A percentile compares a stretch with the other conserved stretches of the same genome.
Evolutionary conservation across 2,888 invertebrate genomes (phyloP).

Genomic region (Yponomeuta evonymella): DNA sequence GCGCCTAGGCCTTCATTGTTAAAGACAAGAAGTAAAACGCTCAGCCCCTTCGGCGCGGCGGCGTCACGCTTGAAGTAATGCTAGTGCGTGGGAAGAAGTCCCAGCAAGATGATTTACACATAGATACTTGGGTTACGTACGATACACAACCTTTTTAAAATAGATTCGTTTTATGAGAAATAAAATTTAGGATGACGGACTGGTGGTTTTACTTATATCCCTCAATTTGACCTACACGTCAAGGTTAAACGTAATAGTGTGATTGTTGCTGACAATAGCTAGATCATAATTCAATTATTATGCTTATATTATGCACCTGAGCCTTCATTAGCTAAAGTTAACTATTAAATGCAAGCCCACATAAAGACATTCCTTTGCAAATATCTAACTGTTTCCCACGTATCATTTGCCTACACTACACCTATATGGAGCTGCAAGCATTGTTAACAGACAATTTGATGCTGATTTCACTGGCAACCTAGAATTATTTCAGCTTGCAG

Average conservation of each 20-base stretch:
- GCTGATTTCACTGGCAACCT: slow-evolving; percentile 60
- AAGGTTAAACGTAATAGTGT: background rate
- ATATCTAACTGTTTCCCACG: slow-evolving; percentile 47
- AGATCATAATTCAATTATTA: slow-evolving; percentile 17
- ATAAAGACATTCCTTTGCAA: slow-evolving; percentile 35
- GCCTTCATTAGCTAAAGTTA: slow-evolving; percentile 17
- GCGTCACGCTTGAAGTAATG: slow-evolving; percentile 63
- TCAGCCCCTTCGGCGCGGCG: slow-evolving; percentile 68
- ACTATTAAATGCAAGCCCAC: slow-evolving; percentile 26
- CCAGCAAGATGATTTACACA: slow-evolving; percentile 53
- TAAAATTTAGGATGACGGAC: slow-evolving; percentile 11
- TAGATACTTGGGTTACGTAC: slow-evolving; percentile 71
- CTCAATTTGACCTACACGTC: background rate
- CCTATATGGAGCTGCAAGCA: slow-evolving; percentile 35
- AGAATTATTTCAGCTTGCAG: slow-evolving; percentile 56
- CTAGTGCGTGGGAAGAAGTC: slow-evolving; percentile 65
- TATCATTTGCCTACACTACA: slow-evolving; percentile 44
- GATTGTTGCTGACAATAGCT: slow-evolving; percentile 1
- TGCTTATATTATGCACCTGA: slow-evolving; percentile 15
- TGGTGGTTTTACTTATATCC: background rate
- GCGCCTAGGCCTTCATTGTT: slow-evolving; percentile 26
- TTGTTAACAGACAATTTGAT: slow-evolving; percentile 36
- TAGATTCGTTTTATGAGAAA: slow-evolving; percentile 7
- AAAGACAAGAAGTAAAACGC: slow-evolving; percentile 56
- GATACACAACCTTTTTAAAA: slow-evolving; percentile 58